Percentiles rank a stretch among this genome's conserved stretches.
Evolutionary conservation across 2,888 invertebrate species (phyloP).

Genomic region (Trachelus troglodyta): DNA sequence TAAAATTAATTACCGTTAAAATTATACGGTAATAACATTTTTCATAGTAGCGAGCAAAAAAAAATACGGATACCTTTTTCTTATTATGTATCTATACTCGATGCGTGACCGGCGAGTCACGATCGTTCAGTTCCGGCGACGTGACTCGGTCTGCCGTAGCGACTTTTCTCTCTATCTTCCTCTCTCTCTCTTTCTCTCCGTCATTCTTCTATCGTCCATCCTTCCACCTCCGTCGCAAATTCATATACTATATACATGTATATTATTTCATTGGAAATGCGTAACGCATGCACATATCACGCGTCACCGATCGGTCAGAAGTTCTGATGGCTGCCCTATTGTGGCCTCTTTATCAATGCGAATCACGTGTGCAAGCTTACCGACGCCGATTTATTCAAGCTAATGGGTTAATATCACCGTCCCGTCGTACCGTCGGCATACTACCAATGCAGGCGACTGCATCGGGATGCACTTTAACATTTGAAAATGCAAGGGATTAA

Average conservation of each 20-base stretch:
- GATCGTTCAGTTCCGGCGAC: conserved; percentile 56
- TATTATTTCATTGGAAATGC: conserved; percentile 42
- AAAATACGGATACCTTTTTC: background rate
- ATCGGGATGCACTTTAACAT: background rate
- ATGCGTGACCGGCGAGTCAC: conserved; percentile 42
- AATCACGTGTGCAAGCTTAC: conserved; percentile 33
- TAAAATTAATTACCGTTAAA: background rate
- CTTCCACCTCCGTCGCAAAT: no score
- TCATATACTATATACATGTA: background rate
- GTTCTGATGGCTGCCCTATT: conserved; percentile 13
- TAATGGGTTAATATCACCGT: conserved; percentile 52
- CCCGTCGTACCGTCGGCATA: conserved; percentile 28
- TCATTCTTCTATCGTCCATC: no score
- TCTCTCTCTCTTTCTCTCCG: no score
- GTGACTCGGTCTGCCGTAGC: conserved; percentile 43
- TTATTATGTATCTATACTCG: background rate
- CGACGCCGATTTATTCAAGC: conserved; percentile 51
- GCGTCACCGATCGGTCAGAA: conserved; percentile 16
- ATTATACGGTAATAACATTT: background rate
- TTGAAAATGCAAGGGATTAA: background rate
- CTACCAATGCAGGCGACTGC: background rate
- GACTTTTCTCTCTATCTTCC: conserved; percentile 26
- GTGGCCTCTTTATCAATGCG: conserved; percentile 33
- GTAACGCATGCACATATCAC: conserved; percentile 24
- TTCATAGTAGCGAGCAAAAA: background rate